Conservation (phyloP, 2,797 vertebrate genomes). For the Pterois miles region DNA sequence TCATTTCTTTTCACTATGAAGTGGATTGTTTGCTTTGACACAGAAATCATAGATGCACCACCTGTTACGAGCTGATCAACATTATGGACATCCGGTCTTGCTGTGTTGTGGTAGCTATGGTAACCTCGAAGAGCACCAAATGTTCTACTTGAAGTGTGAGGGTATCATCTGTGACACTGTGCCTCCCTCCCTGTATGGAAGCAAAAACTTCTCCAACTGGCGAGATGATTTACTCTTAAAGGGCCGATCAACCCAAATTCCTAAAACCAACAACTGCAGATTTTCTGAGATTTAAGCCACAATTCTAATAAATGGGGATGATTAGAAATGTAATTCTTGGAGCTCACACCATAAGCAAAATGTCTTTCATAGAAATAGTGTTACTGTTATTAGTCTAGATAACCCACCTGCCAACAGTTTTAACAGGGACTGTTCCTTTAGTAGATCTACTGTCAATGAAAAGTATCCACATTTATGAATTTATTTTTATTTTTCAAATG, state of each 20-base stretch:
- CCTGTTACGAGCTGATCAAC: slow-evolving; percentile 65
- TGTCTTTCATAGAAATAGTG: background rate
- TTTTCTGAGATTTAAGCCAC: background rate
- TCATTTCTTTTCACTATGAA: slow-evolving; percentile 10
- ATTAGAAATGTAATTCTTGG: background rate
- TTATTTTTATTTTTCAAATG: background rate
- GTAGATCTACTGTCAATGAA: background rate
- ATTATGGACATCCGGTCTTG: slow-evolving; percentile 79
- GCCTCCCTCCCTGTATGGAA: slow-evolving; percentile 34
- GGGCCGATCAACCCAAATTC: background rate
- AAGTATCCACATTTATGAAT: background rate
- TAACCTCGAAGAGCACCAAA: slow-evolving; percentile 82
- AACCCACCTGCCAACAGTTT: background rate
- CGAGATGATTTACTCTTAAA: slow-evolving; percentile 12
- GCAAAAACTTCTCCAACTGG: slow-evolving; percentile 41
- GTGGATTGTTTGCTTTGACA: slow-evolving; percentile 39
- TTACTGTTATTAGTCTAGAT: background rate
- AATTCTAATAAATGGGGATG: background rate
- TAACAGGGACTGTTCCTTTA: background rate
- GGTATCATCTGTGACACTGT: slow-evolving; percentile 73
- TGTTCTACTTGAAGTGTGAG: slow-evolving; percentile 79
- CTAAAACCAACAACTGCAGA: background rate
- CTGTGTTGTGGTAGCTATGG: slow-evolving; percentile 84
- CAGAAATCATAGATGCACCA: slow-evolving; percentile 58
- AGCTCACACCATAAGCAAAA: background rate